Evolutionary conservation across 2,888 invertebrate genomes (phyloP), one percentile per base, ranked within the genome.

Genomic region (Amiota communis): DNA sequence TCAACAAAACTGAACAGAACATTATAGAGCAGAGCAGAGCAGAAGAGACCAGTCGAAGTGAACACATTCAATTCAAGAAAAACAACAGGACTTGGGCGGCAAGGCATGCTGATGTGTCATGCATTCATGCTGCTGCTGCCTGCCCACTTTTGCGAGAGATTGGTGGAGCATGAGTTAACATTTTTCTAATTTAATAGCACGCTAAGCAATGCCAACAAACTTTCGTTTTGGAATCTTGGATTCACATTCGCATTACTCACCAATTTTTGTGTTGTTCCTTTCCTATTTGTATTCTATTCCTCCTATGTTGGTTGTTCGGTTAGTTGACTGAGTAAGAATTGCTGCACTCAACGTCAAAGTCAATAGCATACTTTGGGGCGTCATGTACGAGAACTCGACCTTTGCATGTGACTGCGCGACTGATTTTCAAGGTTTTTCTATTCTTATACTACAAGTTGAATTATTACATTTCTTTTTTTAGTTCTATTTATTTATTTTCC

Each of bases 341-440:
- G 36, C 36, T 36, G 57, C 10, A 15, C 8, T 59, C 17, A 68
- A 23, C 67, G 67, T 53, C 13, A 36, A 63, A 63, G 63, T 63
- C 63, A 63, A 63, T 63, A 63, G 46, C 51, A 51, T 13, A 49
- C 67, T 49, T 68, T 59, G 20, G 20, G 20, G 59, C 59, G 59
- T 20, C 11, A 12, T 17, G 11, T 59, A 10, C 10, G 59, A 59
- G 17, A 15, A 17, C 8, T 15, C 59, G 59, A 59, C 59, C 59
- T 59, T 59, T 59, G 20, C 59, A 20, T 59, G 59, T 17, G 59
- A 36, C 36, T 20, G 59, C 59, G 11, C 20, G 59, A 15, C 59
- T 59, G n/a, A 77, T 78, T 70, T 75, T 85, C 83, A 83, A 82
- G 85, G 84, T 13, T 65, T n/a, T 68, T 68, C 67, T 68, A 68